These are phyloP conservation scores for Eupithecia dodoneata DNA, from an alignment of 2,888 invertebrate genomes.

Conservation along the genomic window DNA sequence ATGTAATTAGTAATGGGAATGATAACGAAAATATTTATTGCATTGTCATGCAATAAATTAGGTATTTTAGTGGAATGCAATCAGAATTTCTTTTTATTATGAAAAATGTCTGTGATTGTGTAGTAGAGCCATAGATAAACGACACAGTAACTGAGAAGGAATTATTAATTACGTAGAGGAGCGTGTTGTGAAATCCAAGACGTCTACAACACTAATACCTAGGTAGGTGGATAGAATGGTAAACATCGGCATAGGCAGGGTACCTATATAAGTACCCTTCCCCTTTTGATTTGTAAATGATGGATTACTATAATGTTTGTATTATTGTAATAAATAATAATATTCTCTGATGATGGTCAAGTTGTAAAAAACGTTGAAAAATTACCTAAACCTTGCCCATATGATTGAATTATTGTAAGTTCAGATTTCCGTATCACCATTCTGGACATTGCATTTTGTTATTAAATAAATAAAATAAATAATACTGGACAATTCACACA, in stretches of 20 bases:
- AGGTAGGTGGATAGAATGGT: neutral
- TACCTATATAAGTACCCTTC: neutral
- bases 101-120: neutral
- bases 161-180: neutral
- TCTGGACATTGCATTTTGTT: too few relatives aligned
- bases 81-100: neutral
- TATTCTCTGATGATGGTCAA: too few relatives aligned
- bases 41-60: neutral
- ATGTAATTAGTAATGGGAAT: neutral
- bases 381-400: too few relatives aligned
- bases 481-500: too few relatives aligned
- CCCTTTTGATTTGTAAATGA: neutral
- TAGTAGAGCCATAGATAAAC: neutral
- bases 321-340: too few relatives aligned
- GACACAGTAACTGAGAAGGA: neutral
- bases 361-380: too few relatives aligned
- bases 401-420: neutral
- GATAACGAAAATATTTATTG: neutral
- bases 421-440: neutral
- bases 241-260: neutral
- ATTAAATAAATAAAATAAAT: too few relatives aligned
- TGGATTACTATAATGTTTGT: too few relatives aligned
- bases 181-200: slow-evolving; percentile 4
- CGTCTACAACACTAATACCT: neutral
- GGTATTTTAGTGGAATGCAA: neutral